Conservation (phyloP, 2,113 vertebrate genomes). For the Notechis scutatus region DNA sequence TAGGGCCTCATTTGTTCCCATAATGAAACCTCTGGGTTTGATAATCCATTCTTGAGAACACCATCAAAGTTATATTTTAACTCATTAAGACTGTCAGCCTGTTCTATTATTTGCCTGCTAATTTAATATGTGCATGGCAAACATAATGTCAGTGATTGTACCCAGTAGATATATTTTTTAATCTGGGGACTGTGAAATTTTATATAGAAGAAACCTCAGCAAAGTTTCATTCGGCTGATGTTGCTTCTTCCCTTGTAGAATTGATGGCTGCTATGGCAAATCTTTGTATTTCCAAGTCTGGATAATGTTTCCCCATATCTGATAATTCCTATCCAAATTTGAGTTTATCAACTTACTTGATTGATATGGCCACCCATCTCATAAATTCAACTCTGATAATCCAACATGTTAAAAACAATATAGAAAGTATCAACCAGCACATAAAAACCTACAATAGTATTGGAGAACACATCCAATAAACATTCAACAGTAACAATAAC, state of each 20-base stretch:
- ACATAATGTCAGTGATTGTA: not conserved
- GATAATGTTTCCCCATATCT: not conserved
- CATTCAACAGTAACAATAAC: not conserved
- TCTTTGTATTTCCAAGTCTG: not conserved
- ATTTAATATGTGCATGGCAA: not conserved
- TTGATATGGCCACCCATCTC: not conserved
- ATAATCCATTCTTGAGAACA: not conserved
- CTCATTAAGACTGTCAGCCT: not conserved
- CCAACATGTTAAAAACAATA: not conserved
- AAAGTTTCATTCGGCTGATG: not conserved
- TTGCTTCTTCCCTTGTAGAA: not conserved
- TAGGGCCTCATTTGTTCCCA: not conserved
- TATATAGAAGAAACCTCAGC: too few relatives aligned
- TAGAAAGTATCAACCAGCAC: not conserved
- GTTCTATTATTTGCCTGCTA: not conserved
- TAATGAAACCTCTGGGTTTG: not conserved
- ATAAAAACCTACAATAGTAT: not conserved
- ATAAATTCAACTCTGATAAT: not conserved
- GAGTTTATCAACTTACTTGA: not conserved
- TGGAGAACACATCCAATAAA: not conserved
- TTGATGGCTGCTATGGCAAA: not conserved
- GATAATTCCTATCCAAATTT: not conserved
- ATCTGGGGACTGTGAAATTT: not conserved
- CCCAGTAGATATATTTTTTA: not conserved
- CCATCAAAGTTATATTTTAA: not conserved